Base-by-base conservation (phyloP, 2,113 vertebrate genomes). In the Lagopus leucura region DNA sequence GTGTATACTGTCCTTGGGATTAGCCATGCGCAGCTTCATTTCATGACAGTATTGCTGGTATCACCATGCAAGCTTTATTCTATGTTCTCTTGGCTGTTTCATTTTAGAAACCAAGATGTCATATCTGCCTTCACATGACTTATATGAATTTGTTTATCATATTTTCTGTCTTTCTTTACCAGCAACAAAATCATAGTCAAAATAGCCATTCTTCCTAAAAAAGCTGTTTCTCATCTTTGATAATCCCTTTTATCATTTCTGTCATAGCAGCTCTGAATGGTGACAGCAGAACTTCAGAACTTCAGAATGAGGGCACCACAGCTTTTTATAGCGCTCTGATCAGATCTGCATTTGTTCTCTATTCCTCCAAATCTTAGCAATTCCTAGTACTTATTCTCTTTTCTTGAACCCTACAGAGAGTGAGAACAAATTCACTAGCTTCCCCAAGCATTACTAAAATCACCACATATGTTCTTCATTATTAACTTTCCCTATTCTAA, bases 271-370 rank as follows among this genome's bases (percentile, higher is more conserved):
- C 22, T 84, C 45, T 78, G 30, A 73, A 48, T 7, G 20, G 8
- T 4, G 10, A 86, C 69, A 65, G 25, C 28, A 61, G 19, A 82
- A 19, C 10, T 24, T 8, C 0, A 0, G 4, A 57, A 30, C 4
- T 48, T 24, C 61, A 80, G 38, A 58, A 1, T 16, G 14, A 27
- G 11, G 28, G 3, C 15, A 77, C 2, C 12, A 18, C 6, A 20
- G 24, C 24, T 81, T 84, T 66, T 11, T 43, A 2, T 5, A 54
- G 5, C 20, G 30, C 13, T 3, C 4, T n/a, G 16, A 64, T 8
- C 1, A 22, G 11, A 10, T 50, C 10, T 6, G 71, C 28, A 45
- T 72, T 70, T 2, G 1, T n/a, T 11, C 17, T 43, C n/a, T 66
- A 18, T 40, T 66, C 15, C 30, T 58, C 70, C 15, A 25, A n/a